Evolutionary conservation across 2,888 invertebrate species (phyloP), one percentile per base, ranked within the genome.

Genomic region (Heteromurus nitidus): DNA sequence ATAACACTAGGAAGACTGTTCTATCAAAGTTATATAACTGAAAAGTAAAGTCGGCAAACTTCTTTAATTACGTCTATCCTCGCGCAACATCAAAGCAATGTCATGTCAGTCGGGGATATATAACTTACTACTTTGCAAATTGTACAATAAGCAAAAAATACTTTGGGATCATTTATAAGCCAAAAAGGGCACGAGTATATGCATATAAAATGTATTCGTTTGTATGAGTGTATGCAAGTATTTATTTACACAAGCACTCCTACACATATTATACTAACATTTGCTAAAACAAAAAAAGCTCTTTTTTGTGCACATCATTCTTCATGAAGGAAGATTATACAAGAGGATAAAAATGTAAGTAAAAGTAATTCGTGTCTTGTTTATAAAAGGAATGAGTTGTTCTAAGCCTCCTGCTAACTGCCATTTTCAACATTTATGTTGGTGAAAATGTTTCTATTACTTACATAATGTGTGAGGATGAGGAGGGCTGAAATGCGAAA

Each of bases 191-290:
- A 2, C 20, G 16, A 18, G 11, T 55, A 55, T 22, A 5, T 55
- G 24, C 24, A 55, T 18, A 16, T 7, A 3, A 3, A 20, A 55
- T 55, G 20, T 55, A 24, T 60, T 20, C n/a, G 60, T 16, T 2
- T 60, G 62, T 62, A 5, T 16, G 1, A 5, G 26, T 26, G 62
- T 11, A 18, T 31, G 28, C 1, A 26, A 28, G 20, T 68, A 75
- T 75, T 75, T 75, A 75, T 75, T 75, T 75, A 75, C 67, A 67
- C 22, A 67, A 75, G 67, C 75, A 60, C 75, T 75, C 75, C 75
- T 67, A 36, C 67, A 30, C 26, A 60, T 73, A 44, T 42, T 18
- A n/a, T n/a, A 50, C 18, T 62, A 64, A 47, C 74, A 55, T 55
- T 55, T 55, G 16, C 55, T 3, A 22, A 9, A 36, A 36, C 36